These are phyloP conservation scores for Scarus forsteni DNA, from an alignment of 2,797 vertebrate species.

Conservation along the genomic window DNA sequence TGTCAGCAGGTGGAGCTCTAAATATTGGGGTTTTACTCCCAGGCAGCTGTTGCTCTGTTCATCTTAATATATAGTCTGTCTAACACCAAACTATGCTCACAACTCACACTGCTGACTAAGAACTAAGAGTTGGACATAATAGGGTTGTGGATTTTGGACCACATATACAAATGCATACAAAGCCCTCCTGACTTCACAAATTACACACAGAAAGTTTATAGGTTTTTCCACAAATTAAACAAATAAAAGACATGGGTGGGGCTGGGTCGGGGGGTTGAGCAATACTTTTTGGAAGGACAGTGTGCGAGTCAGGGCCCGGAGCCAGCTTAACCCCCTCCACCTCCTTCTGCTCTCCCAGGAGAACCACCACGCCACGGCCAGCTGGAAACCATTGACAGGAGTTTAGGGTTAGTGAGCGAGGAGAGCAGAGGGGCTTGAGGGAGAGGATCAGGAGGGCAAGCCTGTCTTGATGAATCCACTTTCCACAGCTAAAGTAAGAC, in stretches of 20 bases:
- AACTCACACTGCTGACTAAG: conserved; percentile 23
- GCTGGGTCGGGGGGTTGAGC: conserved; percentile 38
- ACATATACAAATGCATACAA: conserved; percentile 39
- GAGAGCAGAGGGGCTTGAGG: conserved; percentile 50
- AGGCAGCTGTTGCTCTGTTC: too few relatives aligned
- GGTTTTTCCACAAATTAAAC: conserved; percentile 83
- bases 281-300: conserved; percentile 58
- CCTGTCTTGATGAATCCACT: conserved; percentile 51
- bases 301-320: conserved; percentile 49
- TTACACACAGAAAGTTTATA: conserved; percentile 77
- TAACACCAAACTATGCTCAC: neutral
- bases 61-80: too few relatives aligned
- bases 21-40: too few relatives aligned
- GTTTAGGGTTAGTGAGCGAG: conserved; percentile 66
- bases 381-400: conserved; percentile 83
- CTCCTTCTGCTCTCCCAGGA: conserved; percentile 73
- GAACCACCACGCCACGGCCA: conserved; percentile 69
- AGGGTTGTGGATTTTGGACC: conserved; percentile 28
- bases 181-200: conserved; percentile 50
- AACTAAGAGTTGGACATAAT: conserved; percentile 32
- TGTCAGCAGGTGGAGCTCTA: too few relatives aligned
- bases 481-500: conserved; percentile 51
- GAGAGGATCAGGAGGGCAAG: conserved; percentile 48
- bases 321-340: conserved; percentile 62
- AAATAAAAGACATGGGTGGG: conserved; percentile 69